Evolutionary conservation across 2,888 invertebrate genomes (phyloP).

Genomic region (Leptopilina myrica): DNA sequence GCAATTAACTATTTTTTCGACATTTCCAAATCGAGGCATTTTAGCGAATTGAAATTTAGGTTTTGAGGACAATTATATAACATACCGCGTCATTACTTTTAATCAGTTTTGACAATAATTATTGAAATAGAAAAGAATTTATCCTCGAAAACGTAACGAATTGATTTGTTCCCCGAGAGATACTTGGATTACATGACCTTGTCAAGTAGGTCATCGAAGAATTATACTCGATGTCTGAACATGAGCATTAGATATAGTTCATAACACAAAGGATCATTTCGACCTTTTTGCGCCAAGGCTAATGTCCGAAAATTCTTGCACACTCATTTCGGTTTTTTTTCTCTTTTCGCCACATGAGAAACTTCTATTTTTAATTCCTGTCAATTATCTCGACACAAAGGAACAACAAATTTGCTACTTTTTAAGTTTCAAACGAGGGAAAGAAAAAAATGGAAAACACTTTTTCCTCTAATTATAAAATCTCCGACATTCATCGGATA

Average conservation of each 20-base stretch:
- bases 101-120: neutral
- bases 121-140: neutral
- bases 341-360: neutral
- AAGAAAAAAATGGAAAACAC: neutral
- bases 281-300: constrained; percentile 13
- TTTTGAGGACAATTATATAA: neutral
- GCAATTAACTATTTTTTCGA: neutral
- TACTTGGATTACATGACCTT: constrained; percentile 33
- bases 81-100: neutral
- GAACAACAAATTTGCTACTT: neutral
- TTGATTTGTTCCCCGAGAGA: constrained; percentile 3
- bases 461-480: constrained; percentile 21
- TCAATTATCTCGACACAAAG: neutral
- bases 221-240: neutral
- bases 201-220: constrained; percentile 21
- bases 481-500: neutral
- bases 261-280: constrained; percentile 6
- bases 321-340: neutral
- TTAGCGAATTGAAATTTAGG: neutral
- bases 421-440: neutral
- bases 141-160: neutral
- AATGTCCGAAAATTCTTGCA: constrained; percentile 9
- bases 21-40: neutral
- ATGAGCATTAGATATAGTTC: neutral
- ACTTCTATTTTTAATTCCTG: constrained; percentile 1